Percentiles rank a stretch among this genome's conserved stretches.
These are phyloP conservation scores for Limnephilus auricula DNA, from an alignment of 2,888 invertebrate genomes.

Conservation along the genomic window DNA sequence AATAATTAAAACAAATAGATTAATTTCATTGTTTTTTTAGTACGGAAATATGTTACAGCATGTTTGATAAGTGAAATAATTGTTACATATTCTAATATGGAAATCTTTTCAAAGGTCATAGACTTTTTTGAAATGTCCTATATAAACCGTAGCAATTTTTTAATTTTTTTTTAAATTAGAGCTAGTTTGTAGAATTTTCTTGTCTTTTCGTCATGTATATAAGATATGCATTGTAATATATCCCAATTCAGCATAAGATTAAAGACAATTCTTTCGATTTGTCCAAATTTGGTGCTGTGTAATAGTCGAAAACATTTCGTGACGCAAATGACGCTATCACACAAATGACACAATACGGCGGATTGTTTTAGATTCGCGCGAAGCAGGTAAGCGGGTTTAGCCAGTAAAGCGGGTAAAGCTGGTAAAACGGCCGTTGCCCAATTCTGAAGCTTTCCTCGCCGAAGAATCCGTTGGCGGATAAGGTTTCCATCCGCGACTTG, in stretches of 20 bases:
- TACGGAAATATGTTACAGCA: background rate
- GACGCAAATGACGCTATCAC: constrained; percentile 30
- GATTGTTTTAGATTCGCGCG: constrained; percentile 40
- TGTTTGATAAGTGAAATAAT: background rate
- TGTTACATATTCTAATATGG: background rate
- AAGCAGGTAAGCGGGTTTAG: constrained; percentile 37
- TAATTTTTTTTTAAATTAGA: too few relatives aligned
- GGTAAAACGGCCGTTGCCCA: constrained; percentile 45
- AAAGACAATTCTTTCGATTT: background rate
- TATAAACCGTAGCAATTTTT: background rate
- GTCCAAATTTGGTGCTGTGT: background rate
- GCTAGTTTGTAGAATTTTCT: background rate
- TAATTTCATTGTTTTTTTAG: background rate
- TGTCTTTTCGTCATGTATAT: background rate
- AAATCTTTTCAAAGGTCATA: background rate
- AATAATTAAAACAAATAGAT: background rate
- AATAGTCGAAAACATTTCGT: background rate
- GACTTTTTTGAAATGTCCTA: background rate
- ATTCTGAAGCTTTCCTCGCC: constrained; percentile 54
- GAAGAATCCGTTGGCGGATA: constrained; percentile 49
- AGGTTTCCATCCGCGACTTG: constrained; percentile 68
- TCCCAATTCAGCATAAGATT: background rate
- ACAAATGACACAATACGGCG: constrained; percentile 44
- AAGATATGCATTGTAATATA: background rate
- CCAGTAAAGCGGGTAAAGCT: background rate